Evolutionary conservation across 2,888 invertebrate genomes (phyloP).

Genomic region (Agonopterix arenella): DNA sequence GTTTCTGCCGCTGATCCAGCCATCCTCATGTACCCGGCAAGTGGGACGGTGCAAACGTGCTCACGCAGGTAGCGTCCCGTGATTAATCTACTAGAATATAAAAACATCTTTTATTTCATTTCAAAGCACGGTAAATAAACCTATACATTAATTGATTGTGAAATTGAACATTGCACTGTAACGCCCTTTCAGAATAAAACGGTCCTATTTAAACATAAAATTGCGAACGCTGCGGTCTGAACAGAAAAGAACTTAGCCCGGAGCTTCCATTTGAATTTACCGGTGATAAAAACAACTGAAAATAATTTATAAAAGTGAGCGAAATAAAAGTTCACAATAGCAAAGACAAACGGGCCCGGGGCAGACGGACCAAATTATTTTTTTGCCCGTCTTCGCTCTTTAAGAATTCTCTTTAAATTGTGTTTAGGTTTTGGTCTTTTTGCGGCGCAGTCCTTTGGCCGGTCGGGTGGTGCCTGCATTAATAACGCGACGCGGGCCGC

Average conservation of each 20-base stretch:
- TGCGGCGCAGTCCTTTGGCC: conserved; percentile 57
- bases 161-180: not conserved
- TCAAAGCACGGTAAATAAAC: too few species aligned
- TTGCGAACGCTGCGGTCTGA: conserved; percentile 1
- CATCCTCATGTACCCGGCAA: too few species aligned
- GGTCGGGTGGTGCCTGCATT: conserved; percentile 51
- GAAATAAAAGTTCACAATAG: conserved; percentile 71
- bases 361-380: conserved; percentile 58
- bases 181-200: not conserved
- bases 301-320: conserved; percentile 70
- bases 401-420: conserved; percentile 75
- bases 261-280: conserved; percentile 50
- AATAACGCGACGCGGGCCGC: conserved; percentile 43
- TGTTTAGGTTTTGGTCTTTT: conserved; percentile 67
- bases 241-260: conserved; percentile 28
- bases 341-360: conserved; percentile 68
- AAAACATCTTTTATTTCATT: too few species aligned
- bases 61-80: too few species aligned
- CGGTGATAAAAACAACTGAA: conserved; percentile 66
- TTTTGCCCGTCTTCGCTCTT: conserved; percentile 68
- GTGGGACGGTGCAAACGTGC: too few species aligned
- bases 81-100: too few species aligned
- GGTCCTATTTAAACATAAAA: not conserved
- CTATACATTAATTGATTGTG: too few species aligned
- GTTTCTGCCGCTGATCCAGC: too few species aligned